Base-by-base conservation (phyloP, 2,113 vertebrate species). In the Pan troglodytes region DNA sequence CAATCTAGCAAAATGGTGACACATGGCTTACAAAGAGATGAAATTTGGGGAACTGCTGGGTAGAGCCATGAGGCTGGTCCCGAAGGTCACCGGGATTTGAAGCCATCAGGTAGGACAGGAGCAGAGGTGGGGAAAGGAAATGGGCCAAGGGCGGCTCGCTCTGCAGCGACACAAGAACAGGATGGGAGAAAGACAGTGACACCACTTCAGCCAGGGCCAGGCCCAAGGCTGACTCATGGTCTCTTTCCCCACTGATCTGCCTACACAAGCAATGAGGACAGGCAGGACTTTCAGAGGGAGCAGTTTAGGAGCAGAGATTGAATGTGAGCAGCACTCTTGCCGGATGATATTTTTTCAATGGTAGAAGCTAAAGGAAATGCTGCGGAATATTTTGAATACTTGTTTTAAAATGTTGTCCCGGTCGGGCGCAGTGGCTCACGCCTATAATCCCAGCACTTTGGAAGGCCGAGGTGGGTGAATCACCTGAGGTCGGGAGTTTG, bases 1-100 rank as follows among this genome's bases (percentile, higher is more conserved):
- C 30, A 79, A 23, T 83, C 23, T 91, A 64, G 85, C 43, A 87
- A 85, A 97, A 80, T 25, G 45, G 23, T 59, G 48, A 76, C 12
- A 9, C 45, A 32, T 91, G 76, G 45, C 23, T 97, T 88, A 78
- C 70, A 23, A 22, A 86, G 38, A 59, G 45, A 45, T 16, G 11
- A 76, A 81, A 85, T 50, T 43, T 43, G 6, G 27, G 38, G 18
- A 64, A 38, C 64, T 40, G 6, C 73, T 17, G 22, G 52, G 10
- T 25, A 70, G 76, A 80, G 93, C 50, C 55, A 2, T 43, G 35
- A 45, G 38, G 72, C 48, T 23, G 48, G 20, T 32, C 70, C 52
- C 1, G 0, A 27, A 68, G 30, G 64, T 87, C 52, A 80, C 43
- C 20, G 12, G 57, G 38, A 88, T 92, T 76, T 48, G 48, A 88